phyloP scores from a whole-genome alignment of 2,113 vertebrate species.

The Podarcis raffonei region DNA sequence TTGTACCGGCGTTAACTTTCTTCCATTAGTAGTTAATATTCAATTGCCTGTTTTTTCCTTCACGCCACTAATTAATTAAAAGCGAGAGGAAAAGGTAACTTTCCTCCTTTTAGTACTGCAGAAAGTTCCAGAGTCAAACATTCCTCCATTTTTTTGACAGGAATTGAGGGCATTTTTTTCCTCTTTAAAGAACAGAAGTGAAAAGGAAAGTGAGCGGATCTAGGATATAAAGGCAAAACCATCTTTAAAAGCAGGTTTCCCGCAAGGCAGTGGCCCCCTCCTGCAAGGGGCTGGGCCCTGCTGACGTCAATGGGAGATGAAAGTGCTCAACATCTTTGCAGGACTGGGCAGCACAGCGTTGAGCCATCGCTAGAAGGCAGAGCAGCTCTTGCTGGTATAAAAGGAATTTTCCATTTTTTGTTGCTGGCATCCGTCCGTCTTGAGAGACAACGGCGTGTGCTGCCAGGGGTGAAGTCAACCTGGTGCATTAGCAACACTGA shows the following conservation, averaged over 20 bases:
- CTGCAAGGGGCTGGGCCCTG: not conserved
- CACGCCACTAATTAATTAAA: conserved; percentile 56
- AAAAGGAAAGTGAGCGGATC: conserved; percentile 18
- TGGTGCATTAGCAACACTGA: too few species aligned
- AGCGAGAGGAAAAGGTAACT: conserved; percentile 24
- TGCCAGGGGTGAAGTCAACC: too few species aligned
- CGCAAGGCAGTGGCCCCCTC: not conserved
- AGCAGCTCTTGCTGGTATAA: not conserved
- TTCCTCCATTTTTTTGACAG: not conserved
- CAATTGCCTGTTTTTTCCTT: conserved; percentile 52
- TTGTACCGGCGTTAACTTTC: conserved; percentile 42
- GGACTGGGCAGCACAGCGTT: not conserved
- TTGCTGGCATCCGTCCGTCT: too few species aligned
- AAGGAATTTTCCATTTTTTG: too few species aligned
- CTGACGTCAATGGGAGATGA: conserved; percentile 7
- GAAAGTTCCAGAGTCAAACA: conserved; percentile 10
- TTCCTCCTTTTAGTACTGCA: conserved; percentile 38
- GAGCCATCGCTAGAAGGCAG: conserved; percentile 3
- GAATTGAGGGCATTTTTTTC: not conserved
- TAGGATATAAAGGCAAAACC: conserved; percentile 31
- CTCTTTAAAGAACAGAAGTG: conserved; percentile 9
- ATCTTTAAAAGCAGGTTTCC: conserved; percentile 27
- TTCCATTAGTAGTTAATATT: conserved; percentile 57
- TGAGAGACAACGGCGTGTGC: too few species aligned
- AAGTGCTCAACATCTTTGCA: conserved; percentile 30